phyloP scores from a whole-genome alignment of 2,888 invertebrate species.

The Spatulosminthurus flaviceps region DNA sequence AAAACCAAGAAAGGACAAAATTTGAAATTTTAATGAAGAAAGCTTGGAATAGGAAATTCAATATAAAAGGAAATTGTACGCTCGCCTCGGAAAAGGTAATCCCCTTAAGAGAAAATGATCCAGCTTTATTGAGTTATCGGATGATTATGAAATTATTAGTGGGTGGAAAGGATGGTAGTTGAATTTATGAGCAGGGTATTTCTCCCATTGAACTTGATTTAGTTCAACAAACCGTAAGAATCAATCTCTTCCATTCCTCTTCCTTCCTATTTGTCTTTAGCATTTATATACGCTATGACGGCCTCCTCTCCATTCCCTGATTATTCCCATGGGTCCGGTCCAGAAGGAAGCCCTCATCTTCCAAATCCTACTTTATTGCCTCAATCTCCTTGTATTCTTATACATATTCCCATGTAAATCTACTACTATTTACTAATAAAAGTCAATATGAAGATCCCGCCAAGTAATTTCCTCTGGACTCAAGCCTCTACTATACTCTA shows the following conservation, averaged over 20 bases:
- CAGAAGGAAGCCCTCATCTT: conserved; percentile 11
- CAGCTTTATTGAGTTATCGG: neutral
- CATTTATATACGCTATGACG: conserved; percentile 16
- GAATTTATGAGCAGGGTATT: neutral
- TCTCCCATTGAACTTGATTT: neutral
- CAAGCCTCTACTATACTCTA: too few relatives aligned
- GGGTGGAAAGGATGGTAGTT: neutral
- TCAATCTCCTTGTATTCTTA: neutral
- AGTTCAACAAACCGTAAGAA: conserved; percentile 18
- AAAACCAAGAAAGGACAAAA: too few relatives aligned
- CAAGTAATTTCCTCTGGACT: too few relatives aligned
- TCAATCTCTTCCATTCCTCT: conserved; percentile 27
- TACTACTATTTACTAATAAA: too few relatives aligned
- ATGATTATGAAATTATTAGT: conserved; percentile 4
- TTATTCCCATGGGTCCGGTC: conserved; percentile 39
- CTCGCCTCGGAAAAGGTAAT: neutral
- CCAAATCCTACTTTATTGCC: neutral
- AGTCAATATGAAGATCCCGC: too few relatives aligned
- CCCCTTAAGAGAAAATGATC: neutral
- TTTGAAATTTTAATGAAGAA: too few relatives aligned
- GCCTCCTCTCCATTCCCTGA: conserved; percentile 20
- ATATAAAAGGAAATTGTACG: neutral
- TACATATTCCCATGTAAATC: too few relatives aligned
- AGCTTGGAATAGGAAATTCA: neutral
- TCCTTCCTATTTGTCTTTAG: conserved; percentile 36